Percentiles rank a stretch among this genome's conserved stretches.
Evolutionary conservation across 2,797 vertebrate genomes (phyloP).

Genomic region (Rhinatrema bivittatum): DNA sequence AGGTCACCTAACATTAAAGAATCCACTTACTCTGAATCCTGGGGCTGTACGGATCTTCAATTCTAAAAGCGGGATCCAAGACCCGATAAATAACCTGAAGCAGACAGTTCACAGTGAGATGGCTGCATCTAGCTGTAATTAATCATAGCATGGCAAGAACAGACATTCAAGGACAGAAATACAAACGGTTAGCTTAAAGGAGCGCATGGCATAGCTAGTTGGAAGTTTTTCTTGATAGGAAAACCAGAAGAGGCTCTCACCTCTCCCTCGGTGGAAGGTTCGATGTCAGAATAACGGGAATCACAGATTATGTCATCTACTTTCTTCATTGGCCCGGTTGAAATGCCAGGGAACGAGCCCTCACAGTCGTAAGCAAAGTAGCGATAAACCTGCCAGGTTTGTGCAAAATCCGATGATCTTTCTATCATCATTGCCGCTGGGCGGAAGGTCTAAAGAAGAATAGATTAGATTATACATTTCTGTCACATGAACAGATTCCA

Average conservation of each 20-base stretch:
- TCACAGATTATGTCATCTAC: slow-evolving; percentile 94
- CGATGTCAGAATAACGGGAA: slow-evolving; percentile 91
- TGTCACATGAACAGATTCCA: not conserved
- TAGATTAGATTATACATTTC: not conserved
- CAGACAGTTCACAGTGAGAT: too few relatives aligned
- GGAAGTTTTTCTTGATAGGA: not conserved
- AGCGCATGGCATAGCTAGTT: not conserved
- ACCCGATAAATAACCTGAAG: slow-evolving; percentile 88
- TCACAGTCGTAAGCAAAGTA: slow-evolving; percentile 96
- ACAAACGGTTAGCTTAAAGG: not conserved
- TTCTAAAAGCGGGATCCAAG: slow-evolving; percentile 87
- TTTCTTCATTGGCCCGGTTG: slow-evolving; percentile 83
- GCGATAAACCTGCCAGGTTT: slow-evolving; percentile 86
- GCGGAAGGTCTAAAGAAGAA: slow-evolving; percentile 75
- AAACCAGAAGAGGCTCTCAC: slow-evolving; percentile 49
- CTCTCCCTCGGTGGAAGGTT: slow-evolving; percentile 94
- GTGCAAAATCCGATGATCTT: slow-evolving; percentile 85
- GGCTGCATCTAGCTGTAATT: too few relatives aligned
- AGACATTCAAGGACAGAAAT: not conserved
- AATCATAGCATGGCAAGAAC: too few relatives aligned
- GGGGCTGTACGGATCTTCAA: slow-evolving; percentile 88
- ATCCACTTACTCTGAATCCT: slow-evolving; percentile 83
- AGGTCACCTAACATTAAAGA: too few relatives aligned
- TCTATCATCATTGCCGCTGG: slow-evolving; percentile 93
- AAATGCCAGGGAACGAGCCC: slow-evolving; percentile 73